Evolutionary conservation across 2,888 invertebrate genomes (phyloP).

Genomic region (Chromoteleia sp.): DNA sequence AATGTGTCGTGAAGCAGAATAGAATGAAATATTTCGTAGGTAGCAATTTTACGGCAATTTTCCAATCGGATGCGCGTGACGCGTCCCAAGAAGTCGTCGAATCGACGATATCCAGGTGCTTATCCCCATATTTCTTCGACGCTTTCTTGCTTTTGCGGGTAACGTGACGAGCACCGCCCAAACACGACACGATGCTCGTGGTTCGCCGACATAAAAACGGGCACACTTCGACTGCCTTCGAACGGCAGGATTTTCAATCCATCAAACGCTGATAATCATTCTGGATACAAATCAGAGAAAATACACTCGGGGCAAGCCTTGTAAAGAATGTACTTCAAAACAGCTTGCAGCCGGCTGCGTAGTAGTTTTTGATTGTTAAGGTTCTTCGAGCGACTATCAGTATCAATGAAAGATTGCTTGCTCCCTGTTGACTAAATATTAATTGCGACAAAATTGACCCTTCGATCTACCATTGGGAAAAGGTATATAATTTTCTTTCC

Average conservation of each 20-base stretch:
- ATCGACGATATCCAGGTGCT: constrained; percentile 66
- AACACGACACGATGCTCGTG: constrained; percentile 70
- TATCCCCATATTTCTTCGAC: constrained; percentile 63
- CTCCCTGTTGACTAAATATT: too few species aligned
- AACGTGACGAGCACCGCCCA: constrained; percentile 71
- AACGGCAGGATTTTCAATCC: constrained; percentile 37
- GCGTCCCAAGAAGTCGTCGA: constrained; percentile 59
- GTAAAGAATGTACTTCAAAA: too few species aligned
- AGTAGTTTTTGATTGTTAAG: too few species aligned
- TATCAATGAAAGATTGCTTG: too few species aligned
- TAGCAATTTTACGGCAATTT: constrained; percentile 84
- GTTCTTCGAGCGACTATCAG: too few species aligned
- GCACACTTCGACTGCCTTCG: constrained; percentile 58
- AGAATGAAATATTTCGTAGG: constrained; percentile 79
- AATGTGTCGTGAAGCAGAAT: constrained; percentile 52
- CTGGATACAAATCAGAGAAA: background rate
- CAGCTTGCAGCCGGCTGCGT: too few species aligned
- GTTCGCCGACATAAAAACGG: constrained; percentile 74
- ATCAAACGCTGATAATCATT: constrained; percentile 46
- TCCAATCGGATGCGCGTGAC: constrained; percentile 79
- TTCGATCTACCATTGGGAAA: too few species aligned
- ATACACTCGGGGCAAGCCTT: too few species aligned
- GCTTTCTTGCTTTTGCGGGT: constrained; percentile 44
- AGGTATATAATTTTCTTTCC: too few species aligned
- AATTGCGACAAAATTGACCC: too few species aligned